A percentile compares a stretch with the other conserved stretches of the same genome.
These are phyloP conservation scores for Dasyurus viverrinus DNA, from an alignment of 2,113 vertebrate genomes.

Conservation along the genomic window DNA sequence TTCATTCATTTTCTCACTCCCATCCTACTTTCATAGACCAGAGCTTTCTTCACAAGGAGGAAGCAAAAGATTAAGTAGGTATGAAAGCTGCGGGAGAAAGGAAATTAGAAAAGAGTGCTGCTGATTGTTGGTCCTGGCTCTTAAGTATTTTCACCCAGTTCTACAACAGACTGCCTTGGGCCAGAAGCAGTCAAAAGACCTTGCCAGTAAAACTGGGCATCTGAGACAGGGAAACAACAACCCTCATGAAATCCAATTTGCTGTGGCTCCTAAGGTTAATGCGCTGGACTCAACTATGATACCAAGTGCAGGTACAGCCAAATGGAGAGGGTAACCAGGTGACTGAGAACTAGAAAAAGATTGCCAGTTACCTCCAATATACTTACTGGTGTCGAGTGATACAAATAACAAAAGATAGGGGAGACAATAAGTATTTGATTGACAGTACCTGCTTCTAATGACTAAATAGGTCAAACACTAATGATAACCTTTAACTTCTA, in stretches of 20 bases:
- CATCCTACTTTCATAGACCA: neutral
- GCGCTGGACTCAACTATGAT: neutral
- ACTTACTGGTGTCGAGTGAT: neutral
- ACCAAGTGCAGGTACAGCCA: neutral
- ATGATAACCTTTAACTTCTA: neutral
- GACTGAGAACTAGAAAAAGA: neutral
- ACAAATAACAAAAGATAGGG: neutral
- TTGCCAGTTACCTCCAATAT: neutral
- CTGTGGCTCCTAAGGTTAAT: neutral
- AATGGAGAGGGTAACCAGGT: neutral
- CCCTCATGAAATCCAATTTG: neutral
- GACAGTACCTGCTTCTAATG: neutral
- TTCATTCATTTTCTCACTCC: neutral
- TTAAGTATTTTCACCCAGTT: neutral
- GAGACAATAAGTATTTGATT: neutral
- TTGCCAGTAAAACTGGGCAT: neutral
- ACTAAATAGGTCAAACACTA: neutral
- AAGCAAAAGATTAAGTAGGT: neutral
- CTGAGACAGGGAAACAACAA: neutral
- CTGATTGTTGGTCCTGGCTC: neutral
- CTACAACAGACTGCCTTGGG: neutral
- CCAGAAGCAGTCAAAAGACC: neutral
- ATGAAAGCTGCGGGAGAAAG: neutral
- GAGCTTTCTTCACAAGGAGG: neutral
- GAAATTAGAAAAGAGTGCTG: neutral